Base-by-base conservation (phyloP, 2,797 vertebrate species). In the Anisognathus igniventris region DNA sequence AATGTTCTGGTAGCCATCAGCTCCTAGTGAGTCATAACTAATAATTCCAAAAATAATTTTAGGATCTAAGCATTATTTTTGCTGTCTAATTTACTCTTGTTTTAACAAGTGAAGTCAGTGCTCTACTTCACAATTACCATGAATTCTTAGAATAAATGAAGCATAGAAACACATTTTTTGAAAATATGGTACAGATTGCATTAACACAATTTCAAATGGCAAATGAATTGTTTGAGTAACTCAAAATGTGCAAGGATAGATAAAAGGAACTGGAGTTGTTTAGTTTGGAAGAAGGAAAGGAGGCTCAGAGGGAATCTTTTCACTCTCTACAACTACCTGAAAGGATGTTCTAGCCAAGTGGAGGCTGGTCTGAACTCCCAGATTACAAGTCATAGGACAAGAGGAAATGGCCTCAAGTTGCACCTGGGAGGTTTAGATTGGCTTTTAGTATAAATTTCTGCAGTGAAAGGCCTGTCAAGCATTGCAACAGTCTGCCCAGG, bases 361-460 rank as follows among this genome's bases (percentile, higher is more conserved):
- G 30, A 30, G 0, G 40, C 22, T 22, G 5, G 21, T 31, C 16
- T 11, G 3, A 7, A 4, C 5, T 67, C 28, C 33, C 7, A 28
- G 21, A 39, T 51, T 30, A 35, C 10, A 40, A 39, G 10, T 6
- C 2, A 22, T 11, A 47, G 4, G 21, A 31, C 0, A 2, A 58
- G 22, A 44, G 17, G 5, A 62, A 76, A 25, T 6, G 10, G 8
- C 16, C 6, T 62, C 14, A 14, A 28, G 15, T 20, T 54, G 6
- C 2, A 5, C 24, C 15, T 50, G 33, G 5, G 14, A 48, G 7
- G 6, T 67, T 88, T 72, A 44, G 28, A 8, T 11, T 35, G 18
- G 7, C 21, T 62, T 44, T 31, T 25, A 39, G 15, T 18, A 56
- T 8, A 35, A 40, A n/a, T 30, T 56, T 66, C 5, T 75, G 71